Evolutionary conservation across 2,888 invertebrate genomes (phyloP).

Genomic region (Xylocampa areola): DNA sequence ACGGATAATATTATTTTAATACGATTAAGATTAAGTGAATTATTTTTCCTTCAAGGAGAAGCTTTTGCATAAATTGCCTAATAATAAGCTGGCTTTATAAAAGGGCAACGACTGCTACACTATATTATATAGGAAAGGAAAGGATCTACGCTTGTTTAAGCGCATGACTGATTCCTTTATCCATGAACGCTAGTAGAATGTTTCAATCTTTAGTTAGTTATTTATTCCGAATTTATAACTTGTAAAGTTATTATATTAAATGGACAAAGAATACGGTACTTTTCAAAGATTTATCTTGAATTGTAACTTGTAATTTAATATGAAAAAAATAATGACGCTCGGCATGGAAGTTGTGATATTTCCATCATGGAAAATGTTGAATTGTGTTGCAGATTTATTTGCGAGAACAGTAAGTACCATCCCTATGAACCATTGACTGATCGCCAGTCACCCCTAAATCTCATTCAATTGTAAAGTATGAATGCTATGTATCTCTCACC

Average conservation of each 20-base stretch:
- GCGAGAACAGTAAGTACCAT: too few species aligned
- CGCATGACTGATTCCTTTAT: constrained; percentile 8
- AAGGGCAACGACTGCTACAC: constrained; percentile 2
- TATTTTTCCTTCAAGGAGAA: constrained; percentile 15
- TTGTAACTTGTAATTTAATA: too few species aligned
- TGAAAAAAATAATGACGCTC: too few species aligned
- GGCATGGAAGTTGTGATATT: too few species aligned
- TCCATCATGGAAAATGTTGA: too few species aligned
- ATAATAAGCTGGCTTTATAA: constrained; percentile 9
- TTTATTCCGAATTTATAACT: neutral
- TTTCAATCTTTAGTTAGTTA: neutral
- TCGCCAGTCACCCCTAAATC: too few species aligned
- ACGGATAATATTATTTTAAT: constrained; percentile 5
- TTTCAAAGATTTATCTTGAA: too few species aligned
- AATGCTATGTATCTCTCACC: constrained; percentile 4
- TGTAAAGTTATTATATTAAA: too few species aligned
- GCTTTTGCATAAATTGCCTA: constrained; percentile 19
- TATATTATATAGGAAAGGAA: neutral
- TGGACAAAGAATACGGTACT: too few species aligned
- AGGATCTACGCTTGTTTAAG: constrained; percentile 3
- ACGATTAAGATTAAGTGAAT: constrained; percentile 11
- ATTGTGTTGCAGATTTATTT: too few species aligned
- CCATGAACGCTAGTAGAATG: neutral
- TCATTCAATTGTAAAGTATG: too few species aligned
- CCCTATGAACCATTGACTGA: too few species aligned